Conservation (phyloP, 1,140 invertebrate genomes). For the Probaryconus sp. region DNA sequence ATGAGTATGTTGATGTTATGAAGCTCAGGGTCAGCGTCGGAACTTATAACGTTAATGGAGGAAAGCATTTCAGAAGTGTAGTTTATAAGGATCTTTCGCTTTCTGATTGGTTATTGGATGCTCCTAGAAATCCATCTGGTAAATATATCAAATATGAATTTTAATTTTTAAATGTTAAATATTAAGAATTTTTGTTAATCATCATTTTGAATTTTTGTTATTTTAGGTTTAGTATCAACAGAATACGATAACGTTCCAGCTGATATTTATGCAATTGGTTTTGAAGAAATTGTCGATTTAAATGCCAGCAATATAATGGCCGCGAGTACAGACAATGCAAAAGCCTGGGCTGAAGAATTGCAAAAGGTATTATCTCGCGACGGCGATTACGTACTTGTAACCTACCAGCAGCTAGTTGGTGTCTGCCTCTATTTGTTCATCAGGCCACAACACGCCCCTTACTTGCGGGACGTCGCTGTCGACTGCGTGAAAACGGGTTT, state of each 20-base stretch:
- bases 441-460: slow-evolving; percentile 89
- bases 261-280: slow-evolving; percentile 98
- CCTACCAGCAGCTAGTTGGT: slow-evolving; percentile 97
- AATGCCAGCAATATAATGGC: slow-evolving; percentile 99
- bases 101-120: slow-evolving; percentile 96
- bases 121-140: slow-evolving; percentile 77
- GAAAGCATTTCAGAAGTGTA: slow-evolving; percentile 98
- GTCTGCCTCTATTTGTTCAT: slow-evolving; percentile 98
- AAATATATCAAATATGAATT: slow-evolving; percentile 53
- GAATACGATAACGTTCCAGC: slow-evolving; percentile 82
- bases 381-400: slow-evolving; percentile 93
- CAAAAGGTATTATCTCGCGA: slow-evolving; percentile 94
- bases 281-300: slow-evolving; percentile 99
- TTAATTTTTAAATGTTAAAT: too few species aligned
- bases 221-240: slow-evolving; percentile 80
- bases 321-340: slow-evolving; percentile 97
- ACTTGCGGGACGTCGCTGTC: slow-evolving; percentile 93
- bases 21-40: slow-evolving; percentile 91
- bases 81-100: slow-evolving; percentile 96
- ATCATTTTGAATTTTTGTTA: neutral
- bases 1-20: slow-evolving; percentile 88
- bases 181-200: too few species aligned
- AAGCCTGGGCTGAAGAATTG: slow-evolving; percentile 96
- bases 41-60: slow-evolving; percentile 99
- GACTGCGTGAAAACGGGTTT: slow-evolving; percentile 98